These are phyloP conservation scores for Pyrgilauda ruficollis DNA, from an alignment of 2,113 vertebrate species.

Conservation along the genomic window DNA sequence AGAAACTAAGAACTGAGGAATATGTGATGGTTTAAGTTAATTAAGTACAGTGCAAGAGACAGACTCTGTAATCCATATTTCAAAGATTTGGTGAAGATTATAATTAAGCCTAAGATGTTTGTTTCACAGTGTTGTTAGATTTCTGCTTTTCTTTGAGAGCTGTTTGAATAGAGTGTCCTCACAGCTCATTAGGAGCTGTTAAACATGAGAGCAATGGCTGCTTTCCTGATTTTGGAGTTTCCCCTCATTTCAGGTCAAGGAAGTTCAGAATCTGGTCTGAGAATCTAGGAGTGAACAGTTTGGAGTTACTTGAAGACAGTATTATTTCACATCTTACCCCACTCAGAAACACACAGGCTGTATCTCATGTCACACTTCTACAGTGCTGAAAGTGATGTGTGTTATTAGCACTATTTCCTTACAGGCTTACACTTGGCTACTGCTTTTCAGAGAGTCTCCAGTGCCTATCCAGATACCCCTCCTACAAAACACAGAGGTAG, in stretches of 20 bases:
- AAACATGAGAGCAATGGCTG: background rate
- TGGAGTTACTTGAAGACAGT: background rate
- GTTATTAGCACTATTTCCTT: background rate
- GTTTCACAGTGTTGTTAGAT: background rate
- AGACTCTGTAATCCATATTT: background rate
- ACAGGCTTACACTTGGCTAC: background rate
- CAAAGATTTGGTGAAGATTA: background rate
- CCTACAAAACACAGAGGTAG: background rate
- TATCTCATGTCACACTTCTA: background rate
- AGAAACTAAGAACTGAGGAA: background rate
- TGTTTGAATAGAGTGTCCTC: background rate
- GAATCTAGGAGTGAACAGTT: background rate
- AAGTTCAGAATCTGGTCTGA: background rate
- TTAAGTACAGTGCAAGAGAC: background rate
- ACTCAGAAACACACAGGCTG: background rate
- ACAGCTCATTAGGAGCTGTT: background rate
- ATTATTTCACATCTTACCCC: background rate
- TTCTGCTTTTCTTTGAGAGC: background rate
- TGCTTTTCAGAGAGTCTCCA: background rate
- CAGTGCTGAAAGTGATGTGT: background rate
- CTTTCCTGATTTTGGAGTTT: background rate
- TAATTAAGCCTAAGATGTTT: background rate
- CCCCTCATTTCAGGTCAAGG: background rate
- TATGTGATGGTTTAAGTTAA: background rate
- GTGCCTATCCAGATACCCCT: background rate